Percentiles rank a stretch among this genome's conserved stretches.
Evolutionary conservation across 2,888 invertebrate species (phyloP).

Genomic region (Pyralis farinalis): DNA sequence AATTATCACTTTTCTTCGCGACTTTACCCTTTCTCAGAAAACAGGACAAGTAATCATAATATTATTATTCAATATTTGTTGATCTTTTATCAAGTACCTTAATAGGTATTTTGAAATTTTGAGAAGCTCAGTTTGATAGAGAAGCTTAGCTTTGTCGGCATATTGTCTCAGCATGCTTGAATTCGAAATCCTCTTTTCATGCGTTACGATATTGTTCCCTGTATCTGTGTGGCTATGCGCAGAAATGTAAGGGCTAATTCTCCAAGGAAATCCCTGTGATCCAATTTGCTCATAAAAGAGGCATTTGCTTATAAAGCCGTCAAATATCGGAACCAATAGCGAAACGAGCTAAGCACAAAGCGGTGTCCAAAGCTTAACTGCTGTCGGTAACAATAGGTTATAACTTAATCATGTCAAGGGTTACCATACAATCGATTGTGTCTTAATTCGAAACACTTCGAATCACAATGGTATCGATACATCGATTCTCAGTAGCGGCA

Average conservation of each 20-base stretch:
- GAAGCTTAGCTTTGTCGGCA: too few species aligned
- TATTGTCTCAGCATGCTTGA: too few species aligned
- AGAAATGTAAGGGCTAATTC: too few species aligned
- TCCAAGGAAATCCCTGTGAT: too few species aligned
- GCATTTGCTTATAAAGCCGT: too few species aligned
- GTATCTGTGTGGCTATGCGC: too few species aligned
- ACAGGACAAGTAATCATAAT: conserved; percentile 32
- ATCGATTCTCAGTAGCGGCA: conserved; percentile 30
- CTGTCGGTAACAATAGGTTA: conserved; percentile 2
- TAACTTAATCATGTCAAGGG: conserved; percentile 1
- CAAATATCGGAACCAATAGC: too few species aligned
- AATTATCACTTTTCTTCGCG: conserved; percentile 14
- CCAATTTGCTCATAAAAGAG: too few species aligned
- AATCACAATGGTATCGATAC: conserved; percentile 32
- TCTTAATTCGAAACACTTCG: conserved; percentile 26
- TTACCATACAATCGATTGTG: conserved; percentile 23
- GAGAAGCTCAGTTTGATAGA: too few species aligned
- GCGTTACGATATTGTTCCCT: too few species aligned
- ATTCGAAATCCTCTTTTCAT: too few species aligned
- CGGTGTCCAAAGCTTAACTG: neutral
- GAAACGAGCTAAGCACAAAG: too few species aligned
- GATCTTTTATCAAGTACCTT: conserved; percentile 34
- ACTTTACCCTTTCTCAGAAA: conserved; percentile 31
- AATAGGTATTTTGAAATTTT: conserved; percentile 20
- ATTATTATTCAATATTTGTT: conserved; percentile 45